phyloP scores from a whole-genome alignment of 2,113 vertebrate species.

The Atherinomorus stipes region DNA sequence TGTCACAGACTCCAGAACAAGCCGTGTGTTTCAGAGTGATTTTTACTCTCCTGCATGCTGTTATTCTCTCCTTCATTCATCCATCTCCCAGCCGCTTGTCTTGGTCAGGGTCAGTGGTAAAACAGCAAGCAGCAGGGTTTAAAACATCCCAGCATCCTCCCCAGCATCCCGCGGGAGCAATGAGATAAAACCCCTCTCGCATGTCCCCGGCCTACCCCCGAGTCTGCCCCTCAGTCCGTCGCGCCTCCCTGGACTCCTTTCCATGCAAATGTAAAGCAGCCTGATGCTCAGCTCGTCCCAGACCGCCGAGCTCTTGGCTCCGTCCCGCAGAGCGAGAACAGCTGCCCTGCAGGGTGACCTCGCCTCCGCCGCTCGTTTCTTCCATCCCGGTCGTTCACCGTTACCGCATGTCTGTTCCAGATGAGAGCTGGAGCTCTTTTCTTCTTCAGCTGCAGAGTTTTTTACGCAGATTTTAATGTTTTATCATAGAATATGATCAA shows the following conservation, averaged over 20 bases:
- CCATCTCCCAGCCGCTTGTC: constrained; percentile 4
- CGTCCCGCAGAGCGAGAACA: constrained; percentile 11
- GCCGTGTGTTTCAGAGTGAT: not conserved
- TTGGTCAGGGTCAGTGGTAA: constrained; percentile 1
- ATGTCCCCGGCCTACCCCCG: constrained; percentile 12
- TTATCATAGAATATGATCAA: too few relatives aligned
- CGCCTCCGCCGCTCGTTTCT: constrained; percentile 28
- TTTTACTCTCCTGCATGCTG: not conserved
- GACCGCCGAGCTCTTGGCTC: constrained; percentile 33
- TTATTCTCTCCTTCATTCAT: not conserved
- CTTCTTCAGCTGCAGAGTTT: not conserved
- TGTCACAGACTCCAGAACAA: not conserved
- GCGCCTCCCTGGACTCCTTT: constrained; percentile 18
- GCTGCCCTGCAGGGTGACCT: constrained; percentile 8
- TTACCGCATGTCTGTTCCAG: constrained; percentile 11
- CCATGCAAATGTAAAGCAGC: constrained; percentile 1
- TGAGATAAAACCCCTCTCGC: constrained; percentile 13
- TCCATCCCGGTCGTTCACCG: constrained; percentile 22
- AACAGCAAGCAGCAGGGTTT: constrained; percentile 14
- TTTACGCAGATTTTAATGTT: not conserved
- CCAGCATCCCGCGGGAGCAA: constrained; percentile 1
- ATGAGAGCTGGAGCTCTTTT: not conserved
- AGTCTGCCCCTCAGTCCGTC: constrained; percentile 22
- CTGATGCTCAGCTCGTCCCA: constrained; percentile 17
- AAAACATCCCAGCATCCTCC: constrained; percentile 8